Evolutionary conservation across 2,113 vertebrate genomes (phyloP), one percentile per base, ranked within the genome.

Genomic region (Mesoclemmys tuberculata): DNA sequence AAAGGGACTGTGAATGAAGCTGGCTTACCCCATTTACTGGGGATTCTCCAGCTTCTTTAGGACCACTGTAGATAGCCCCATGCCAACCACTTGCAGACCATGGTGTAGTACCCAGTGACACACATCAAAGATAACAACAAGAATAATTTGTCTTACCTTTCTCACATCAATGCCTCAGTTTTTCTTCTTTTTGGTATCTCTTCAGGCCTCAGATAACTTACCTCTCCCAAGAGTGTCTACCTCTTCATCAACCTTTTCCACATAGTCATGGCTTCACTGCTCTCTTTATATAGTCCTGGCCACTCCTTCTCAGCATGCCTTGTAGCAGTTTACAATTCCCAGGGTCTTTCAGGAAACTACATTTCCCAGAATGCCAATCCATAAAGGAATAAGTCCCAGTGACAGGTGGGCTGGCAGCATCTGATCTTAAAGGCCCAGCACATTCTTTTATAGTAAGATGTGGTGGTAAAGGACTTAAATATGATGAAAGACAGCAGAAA

Each of bases 201-300:
- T 44, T 75, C 71, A 75, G 41, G 24, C n/a, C 71, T 75, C 44
- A 38, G 38, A 75, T 44, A 46, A 75, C 38, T 44, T 26, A 46
- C 11, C 74, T 75, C 90, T 93, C 84, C 74, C 94, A 77, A 88
- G 84, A 93, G 79, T 75, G 64, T 94, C 46, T 61, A 21, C 49
- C 52, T 84, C 84, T 90, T 27, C 18, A 18, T 24, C 18, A 35
- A 75, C n/a, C 74, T 19, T 93, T 86, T 51, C 21, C 77, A 89
- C 4, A 46, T 84, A 49, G 77, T 29, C 14, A 3, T 24, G 90
- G 79, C n/a, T 56, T 91, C 24, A 77, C 41, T 80, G 68, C 82
- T 38, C 44, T 85, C 82, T 46, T 46, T 85, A 80, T 80, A 22
- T 52, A 68, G 14, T 52, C 14, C 46, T 84, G 41, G 56, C 49